Evolutionary conservation across 1,140 invertebrate genomes (phyloP).

Genomic region (Zaprionus africanus): DNA sequence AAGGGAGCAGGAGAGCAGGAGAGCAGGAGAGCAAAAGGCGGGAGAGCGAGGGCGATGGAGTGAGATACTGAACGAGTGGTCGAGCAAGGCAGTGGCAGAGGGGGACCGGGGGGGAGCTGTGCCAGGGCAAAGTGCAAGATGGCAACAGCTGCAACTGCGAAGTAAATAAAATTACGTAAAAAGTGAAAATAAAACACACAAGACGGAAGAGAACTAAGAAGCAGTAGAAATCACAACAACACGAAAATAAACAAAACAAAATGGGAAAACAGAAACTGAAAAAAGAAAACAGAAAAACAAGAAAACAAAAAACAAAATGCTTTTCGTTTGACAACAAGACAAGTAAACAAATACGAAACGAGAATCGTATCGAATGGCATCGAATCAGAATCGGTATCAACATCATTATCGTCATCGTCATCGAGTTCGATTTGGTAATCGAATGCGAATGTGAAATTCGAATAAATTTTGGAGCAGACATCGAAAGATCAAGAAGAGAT

Average conservation of each 20-base stretch:
- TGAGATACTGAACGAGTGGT: not conserved
- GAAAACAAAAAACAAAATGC: constrained; percentile 1
- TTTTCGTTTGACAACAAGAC: not conserved
- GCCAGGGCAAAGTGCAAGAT: constrained; percentile 53
- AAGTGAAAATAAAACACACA: constrained; percentile 52
- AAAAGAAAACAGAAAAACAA: not conserved
- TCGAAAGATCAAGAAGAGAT: not conserved
- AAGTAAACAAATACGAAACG: constrained; percentile 3
- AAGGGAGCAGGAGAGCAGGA: constrained; percentile 5
- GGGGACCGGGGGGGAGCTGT: not conserved
- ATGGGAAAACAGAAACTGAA: not conserved
- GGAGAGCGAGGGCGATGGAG: constrained; percentile 6
- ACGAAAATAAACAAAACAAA: constrained; percentile 35
- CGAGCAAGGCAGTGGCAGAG: not conserved
- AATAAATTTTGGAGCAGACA: constrained; percentile 10
- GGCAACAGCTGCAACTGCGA: constrained; percentile 40
- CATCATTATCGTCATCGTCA: not conserved
- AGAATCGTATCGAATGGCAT: constrained; percentile 5
- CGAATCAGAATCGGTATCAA: not conserved
- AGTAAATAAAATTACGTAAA: constrained; percentile 64
- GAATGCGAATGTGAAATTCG: constrained; percentile 22
- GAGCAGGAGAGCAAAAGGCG: not conserved
- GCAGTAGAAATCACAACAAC: constrained; percentile 29
- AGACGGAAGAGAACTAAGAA: constrained; percentile 27
- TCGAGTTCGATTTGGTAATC: not conserved